These are phyloP conservation scores for Ammospiza maritima DNA, from an alignment of 2,797 vertebrate genomes.

Conservation along the genomic window DNA sequence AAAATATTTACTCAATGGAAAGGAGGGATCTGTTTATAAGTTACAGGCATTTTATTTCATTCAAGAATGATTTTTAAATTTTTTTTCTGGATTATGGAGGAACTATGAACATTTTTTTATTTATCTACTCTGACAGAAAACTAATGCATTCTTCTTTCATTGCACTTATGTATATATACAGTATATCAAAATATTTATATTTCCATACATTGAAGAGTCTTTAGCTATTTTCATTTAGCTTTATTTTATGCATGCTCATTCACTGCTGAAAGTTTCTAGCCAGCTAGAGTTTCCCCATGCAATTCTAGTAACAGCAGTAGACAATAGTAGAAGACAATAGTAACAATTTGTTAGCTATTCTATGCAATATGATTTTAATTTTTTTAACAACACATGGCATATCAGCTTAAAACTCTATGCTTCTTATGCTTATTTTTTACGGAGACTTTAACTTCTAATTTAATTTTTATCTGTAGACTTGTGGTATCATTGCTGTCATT, in stretches of 20 bases:
- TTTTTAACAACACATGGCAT: not conserved
- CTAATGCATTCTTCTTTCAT: not conserved
- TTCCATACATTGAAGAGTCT: not conserved
- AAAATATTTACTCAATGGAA: not conserved
- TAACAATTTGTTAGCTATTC: not conserved
- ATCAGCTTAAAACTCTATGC: not conserved
- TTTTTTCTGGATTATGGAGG: not conserved
- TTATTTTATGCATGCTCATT: not conserved
- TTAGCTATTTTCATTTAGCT: not conserved
- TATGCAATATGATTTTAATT: not conserved
- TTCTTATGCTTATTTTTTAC: not conserved
- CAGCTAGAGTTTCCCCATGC: not conserved
- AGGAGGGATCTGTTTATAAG: accelerated
- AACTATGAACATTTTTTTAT: not conserved
- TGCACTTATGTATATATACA: not conserved
- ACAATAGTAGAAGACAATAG: not conserved
- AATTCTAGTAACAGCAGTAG: not conserved
- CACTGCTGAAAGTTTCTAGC: not conserved
- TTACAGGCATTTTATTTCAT: not conserved
- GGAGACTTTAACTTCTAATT: not conserved
- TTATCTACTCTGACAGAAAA: not conserved
- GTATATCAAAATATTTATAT: not conserved
- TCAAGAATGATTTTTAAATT: not conserved
- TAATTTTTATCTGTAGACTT: not conserved
- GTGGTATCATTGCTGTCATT: not conserved